Conservation (phyloP, 2,113 vertebrate species). For the Trichomycterus rosablanca region DNA sequence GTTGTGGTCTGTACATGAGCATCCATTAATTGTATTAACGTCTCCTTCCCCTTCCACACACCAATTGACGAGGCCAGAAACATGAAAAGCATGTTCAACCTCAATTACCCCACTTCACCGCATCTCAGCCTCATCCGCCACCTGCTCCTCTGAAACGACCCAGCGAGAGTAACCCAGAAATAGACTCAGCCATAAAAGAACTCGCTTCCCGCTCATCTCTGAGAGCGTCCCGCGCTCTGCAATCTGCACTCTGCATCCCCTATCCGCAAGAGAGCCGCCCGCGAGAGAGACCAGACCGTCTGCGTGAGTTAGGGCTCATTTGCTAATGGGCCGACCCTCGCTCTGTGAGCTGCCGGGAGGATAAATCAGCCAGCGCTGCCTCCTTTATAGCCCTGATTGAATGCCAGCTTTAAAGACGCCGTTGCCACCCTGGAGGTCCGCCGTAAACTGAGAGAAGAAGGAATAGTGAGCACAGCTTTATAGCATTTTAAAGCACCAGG, state of each 20-base stretch:
- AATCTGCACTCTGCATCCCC: constrained; percentile 7
- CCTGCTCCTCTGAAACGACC: constrained; percentile 4
- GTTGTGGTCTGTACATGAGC: constrained; percentile 24
- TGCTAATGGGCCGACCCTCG: constrained; percentile 49
- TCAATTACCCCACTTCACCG: constrained; percentile 21
- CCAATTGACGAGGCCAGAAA: constrained; percentile 7
- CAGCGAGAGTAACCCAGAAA: constrained; percentile 11
- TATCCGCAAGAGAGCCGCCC: constrained; percentile 7
- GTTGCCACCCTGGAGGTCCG: not conserved
- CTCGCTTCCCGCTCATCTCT: not conserved
- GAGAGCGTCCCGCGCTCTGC: not conserved
- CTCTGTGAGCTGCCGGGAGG: constrained; percentile 15
- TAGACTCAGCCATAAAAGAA: constrained; percentile 5
- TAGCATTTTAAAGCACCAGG: too few relatives aligned
- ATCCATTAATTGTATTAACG: constrained; percentile 35
- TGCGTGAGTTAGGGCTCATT: constrained; percentile 57
- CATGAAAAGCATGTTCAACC: not conserved
- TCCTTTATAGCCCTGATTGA: constrained; percentile 18
- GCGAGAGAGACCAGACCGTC: constrained; percentile 32
- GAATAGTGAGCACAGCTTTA: not conserved
- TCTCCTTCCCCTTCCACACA: not conserved
- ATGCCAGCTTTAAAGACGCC: not conserved
- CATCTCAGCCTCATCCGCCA: not conserved
- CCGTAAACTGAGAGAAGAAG: constrained; percentile 22
- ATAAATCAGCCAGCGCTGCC: constrained; percentile 47